These are phyloP conservation scores for Pogonognathellus flavescens DNA, from an alignment of 1,140 invertebrate species.

Conservation along the genomic window DNA sequence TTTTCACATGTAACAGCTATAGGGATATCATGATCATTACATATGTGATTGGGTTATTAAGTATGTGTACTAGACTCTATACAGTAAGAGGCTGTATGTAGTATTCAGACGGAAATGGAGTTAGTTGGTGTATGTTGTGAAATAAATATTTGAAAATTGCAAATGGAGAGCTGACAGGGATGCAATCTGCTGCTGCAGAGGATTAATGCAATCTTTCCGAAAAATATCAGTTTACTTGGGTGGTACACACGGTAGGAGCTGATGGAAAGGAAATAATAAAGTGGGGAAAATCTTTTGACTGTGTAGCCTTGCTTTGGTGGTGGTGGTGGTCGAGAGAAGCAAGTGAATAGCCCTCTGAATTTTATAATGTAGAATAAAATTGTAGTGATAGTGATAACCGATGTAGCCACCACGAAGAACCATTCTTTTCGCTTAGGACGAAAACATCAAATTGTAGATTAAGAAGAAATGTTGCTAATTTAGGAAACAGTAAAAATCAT, in stretches of 20 bases:
- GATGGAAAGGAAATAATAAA: not conserved
- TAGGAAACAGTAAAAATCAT: conserved; percentile 23
- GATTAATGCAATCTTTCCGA: not conserved
- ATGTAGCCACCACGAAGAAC: not conserved
- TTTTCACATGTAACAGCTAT: too few relatives aligned
- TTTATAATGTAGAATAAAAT: conserved; percentile 15
- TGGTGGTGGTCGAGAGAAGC: not conserved
- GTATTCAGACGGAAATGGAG: too few relatives aligned
- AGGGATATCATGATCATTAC: too few relatives aligned
- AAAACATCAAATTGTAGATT: conserved; percentile 19
- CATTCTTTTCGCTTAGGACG: not conserved
- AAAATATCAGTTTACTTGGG: not conserved
- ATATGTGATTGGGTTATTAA: too few relatives aligned
- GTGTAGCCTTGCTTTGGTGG: not conserved
- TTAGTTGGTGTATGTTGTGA: too few relatives aligned
- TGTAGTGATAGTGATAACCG: not conserved
- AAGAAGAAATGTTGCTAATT: conserved; percentile 11
- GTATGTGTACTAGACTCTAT: too few relatives aligned
- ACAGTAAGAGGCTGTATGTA: too few relatives aligned
- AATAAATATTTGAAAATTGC: too few relatives aligned
- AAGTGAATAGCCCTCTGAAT: conserved; percentile 2
- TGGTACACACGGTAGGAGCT: too few relatives aligned
- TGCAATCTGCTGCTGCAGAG: too few relatives aligned
- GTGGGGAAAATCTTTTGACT: not conserved
- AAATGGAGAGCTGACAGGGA: too few relatives aligned